These are phyloP conservation scores for Dipodomys ordii DNA, from an alignment of 2,113 vertebrate genomes.

Conservation along the genomic window DNA sequence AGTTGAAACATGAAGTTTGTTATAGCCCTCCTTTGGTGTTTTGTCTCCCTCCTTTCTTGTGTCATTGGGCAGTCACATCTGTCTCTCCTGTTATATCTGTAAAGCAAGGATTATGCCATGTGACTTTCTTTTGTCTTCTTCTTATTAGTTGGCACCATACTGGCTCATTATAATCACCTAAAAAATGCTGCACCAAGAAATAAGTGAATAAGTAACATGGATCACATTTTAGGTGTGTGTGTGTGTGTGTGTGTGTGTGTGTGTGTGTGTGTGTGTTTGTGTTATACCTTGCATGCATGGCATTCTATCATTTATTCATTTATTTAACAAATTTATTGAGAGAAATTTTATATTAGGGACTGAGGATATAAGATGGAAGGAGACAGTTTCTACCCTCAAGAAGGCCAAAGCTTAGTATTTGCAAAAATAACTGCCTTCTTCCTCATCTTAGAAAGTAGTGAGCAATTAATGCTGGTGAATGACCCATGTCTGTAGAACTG, in stretches of 20 bases:
- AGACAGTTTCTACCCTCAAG: background rate
- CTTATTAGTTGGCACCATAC: background rate
- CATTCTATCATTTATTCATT: background rate
- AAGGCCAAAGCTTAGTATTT: background rate
- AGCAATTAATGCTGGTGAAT: background rate
- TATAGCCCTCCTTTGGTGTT: background rate
- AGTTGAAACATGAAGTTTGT: background rate
- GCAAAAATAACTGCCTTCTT: background rate
- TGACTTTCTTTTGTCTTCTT: background rate
- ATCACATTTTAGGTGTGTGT: background rate
- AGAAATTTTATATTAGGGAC: background rate
- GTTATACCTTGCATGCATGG: background rate
- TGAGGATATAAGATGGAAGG: background rate
- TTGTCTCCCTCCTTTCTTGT: background rate
- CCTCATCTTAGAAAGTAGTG: background rate
- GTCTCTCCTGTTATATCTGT: background rate
- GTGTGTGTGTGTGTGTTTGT: background rate
- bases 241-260: background rate
- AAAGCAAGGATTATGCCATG: background rate
- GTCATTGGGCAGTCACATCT: background rate
- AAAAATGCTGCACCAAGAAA: constrained; percentile 8
- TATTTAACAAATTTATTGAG: background rate
- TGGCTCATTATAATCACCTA: background rate
- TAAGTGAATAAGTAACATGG: background rate
- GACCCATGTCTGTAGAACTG: background rate